Conservation (phyloP, 2,113 vertebrate genomes). For the Phaethon lepturus region DNA sequence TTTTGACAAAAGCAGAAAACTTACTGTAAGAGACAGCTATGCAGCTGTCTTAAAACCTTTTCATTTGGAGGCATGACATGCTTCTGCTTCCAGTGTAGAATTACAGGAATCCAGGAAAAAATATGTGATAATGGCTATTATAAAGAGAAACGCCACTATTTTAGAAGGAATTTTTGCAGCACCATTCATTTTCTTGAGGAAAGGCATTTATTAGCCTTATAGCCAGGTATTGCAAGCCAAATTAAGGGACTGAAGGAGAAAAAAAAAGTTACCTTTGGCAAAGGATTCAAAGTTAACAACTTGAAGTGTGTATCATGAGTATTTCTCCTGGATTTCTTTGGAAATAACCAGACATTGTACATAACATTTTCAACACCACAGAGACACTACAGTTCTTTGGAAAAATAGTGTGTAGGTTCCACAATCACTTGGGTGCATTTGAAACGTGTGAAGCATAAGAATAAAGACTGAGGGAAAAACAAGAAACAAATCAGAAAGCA, state of each 20-base stretch:
- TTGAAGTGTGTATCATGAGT: fast-evolving
- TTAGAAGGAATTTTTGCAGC: neutral
- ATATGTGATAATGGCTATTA: neutral
- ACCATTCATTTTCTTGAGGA: neutral
- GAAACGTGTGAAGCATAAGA: neutral
- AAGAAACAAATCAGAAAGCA: neutral
- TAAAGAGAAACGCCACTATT: neutral
- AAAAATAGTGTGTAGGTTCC: neutral
- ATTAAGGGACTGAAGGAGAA: neutral
- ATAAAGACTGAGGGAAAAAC: neutral
- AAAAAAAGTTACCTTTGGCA: neutral
- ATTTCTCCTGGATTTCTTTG: neutral
- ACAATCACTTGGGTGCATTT: neutral
- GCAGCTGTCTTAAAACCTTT: neutral
- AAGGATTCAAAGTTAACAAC: neutral
- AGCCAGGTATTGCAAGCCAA: neutral
- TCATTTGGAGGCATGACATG: neutral
- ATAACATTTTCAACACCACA: neutral
- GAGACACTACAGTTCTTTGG: neutral
- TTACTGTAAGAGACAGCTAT: neutral
- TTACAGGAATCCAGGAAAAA: neutral
- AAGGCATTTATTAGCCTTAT: neutral
- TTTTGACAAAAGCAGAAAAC: neutral
- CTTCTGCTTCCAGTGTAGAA: neutral
- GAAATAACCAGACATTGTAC: neutral